Evolutionary conservation across 2,888 invertebrate species (phyloP).

Genomic region (Gari tellinella): DNA sequence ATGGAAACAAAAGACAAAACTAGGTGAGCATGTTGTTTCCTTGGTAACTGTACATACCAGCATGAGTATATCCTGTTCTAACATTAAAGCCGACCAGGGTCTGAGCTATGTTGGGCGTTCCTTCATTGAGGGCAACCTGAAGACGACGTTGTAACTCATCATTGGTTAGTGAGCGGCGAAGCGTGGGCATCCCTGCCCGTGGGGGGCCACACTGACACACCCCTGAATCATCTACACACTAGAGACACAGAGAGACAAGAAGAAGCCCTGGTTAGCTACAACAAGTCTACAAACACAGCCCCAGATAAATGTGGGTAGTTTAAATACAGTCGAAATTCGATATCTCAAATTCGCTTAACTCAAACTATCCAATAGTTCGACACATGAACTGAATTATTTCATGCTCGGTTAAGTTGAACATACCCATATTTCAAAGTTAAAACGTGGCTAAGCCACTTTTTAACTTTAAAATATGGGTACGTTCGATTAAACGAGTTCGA

Average conservation of each 20-base stretch:
- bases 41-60: slow-evolving; percentile 72
- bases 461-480: too few species aligned
- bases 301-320: background rate
- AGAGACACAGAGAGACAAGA: slow-evolving; percentile 41
- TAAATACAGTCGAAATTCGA: too few species aligned
- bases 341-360: too few species aligned
- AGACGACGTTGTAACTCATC: slow-evolving; percentile 76
- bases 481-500: too few species aligned
- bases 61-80: slow-evolving; percentile 77
- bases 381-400: too few species aligned
- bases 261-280: slow-evolving; percentile 35
- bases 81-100: slow-evolving; percentile 74
- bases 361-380: too few species aligned
- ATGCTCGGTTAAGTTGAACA: too few species aligned
- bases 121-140: slow-evolving; percentile 73
- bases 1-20: background rate
- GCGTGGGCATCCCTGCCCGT: slow-evolving; percentile 58
- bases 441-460: too few species aligned
- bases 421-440: too few species aligned
- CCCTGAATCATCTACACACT: slow-evolving; percentile 67
- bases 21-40: too few species aligned
- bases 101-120: slow-evolving; percentile 74
- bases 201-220: slow-evolving; percentile 56
- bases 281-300: slow-evolving; percentile 23
- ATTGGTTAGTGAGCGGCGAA: slow-evolving; percentile 67